These are phyloP conservation scores for Agelas oroides DNA, from an alignment of 37 sponge, comb jelly and placozoan species.

Conservation along the genomic window DNA sequence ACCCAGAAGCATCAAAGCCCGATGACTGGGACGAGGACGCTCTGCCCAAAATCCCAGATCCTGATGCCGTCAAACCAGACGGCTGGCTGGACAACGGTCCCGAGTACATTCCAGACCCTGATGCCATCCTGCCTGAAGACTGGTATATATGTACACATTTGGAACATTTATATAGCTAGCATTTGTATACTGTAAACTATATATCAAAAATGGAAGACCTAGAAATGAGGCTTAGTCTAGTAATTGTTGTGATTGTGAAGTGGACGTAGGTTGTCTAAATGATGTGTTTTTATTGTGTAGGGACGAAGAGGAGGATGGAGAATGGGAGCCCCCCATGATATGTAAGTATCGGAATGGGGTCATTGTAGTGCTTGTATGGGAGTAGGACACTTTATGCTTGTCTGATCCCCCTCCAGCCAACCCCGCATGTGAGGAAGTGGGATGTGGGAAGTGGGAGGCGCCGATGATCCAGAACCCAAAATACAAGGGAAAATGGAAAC, in stretches of 20 bases:
- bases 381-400: no score
- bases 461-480: conserved; percentile 91
- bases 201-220: no score
- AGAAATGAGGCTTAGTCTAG: no score
- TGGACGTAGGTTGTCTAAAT: background rate
- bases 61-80: conserved; percentile 93
- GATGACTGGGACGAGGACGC: conserved; percentile 99
- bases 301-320: conserved; percentile 99
- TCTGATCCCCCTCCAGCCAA: conserved; percentile 79
- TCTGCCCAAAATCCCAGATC: conserved; percentile 90
- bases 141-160: conserved; percentile 79
- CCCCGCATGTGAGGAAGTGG: conserved; percentile 94
- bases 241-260: no score
- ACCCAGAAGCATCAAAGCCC: conserved; percentile 92
- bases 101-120: conserved; percentile 92
- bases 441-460: conserved; percentile 94
- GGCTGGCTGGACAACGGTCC: conserved; percentile 96
- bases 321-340: conserved; percentile 96
- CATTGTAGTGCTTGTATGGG: no score
- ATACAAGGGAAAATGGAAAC: conserved; percentile 98
- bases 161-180: no score
- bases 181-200: no score
- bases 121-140: conserved; percentile 91
- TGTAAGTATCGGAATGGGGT: conserved; percentile 50
- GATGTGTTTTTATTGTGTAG: conserved; percentile 36